A percentile compares a stretch with the other conserved stretches of the same genome.
Evolutionary conservation across 2,797 vertebrate species (phyloP).

Genomic region (Threskiornis aethiopicus): DNA sequence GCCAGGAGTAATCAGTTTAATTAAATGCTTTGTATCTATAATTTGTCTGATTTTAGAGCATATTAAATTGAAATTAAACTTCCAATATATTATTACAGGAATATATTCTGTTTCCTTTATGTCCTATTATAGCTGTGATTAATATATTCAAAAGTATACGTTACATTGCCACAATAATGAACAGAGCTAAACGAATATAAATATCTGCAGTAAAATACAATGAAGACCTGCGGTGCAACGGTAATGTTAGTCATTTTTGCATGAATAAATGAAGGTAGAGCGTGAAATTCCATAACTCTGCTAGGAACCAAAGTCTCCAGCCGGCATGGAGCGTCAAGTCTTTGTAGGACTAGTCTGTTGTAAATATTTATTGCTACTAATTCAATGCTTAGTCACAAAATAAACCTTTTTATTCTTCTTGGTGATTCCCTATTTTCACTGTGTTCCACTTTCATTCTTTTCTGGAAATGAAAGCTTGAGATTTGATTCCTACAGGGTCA

Average conservation of each 20-base stretch:
- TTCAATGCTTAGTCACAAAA: conserved; percentile 3
- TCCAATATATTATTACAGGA: conserved; percentile 23
- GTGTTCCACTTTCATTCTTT: not conserved
- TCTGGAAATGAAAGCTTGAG: not conserved
- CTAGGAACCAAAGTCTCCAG: not conserved
- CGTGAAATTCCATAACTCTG: conserved; percentile 3
- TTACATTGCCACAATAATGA: conserved; percentile 30
- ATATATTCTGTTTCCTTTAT: conserved; percentile 34
- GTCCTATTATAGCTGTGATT: conserved; percentile 29
- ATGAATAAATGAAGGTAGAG: not conserved
- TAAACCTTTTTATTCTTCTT: not conserved
- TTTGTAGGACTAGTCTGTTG: not conserved
- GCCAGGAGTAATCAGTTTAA: not conserved
- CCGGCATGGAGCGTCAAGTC: not conserved
- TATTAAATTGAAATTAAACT: conserved; percentile 55
- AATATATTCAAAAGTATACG: conserved; percentile 47
- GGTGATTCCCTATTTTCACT: not conserved
- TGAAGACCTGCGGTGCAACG: not conserved
- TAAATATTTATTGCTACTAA: conserved; percentile 4
- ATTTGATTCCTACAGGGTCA: not conserved
- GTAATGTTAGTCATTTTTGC: conserved; percentile 14
- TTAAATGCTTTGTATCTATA: conserved; percentile 18
- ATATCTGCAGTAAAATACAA: conserved; percentile 20
- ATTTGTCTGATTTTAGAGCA: conserved; percentile 16
- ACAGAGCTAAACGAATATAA: conserved; percentile 15